phyloP scores from a whole-genome alignment of 2,797 vertebrate genomes.

The Vespertilio murinus region DNA sequence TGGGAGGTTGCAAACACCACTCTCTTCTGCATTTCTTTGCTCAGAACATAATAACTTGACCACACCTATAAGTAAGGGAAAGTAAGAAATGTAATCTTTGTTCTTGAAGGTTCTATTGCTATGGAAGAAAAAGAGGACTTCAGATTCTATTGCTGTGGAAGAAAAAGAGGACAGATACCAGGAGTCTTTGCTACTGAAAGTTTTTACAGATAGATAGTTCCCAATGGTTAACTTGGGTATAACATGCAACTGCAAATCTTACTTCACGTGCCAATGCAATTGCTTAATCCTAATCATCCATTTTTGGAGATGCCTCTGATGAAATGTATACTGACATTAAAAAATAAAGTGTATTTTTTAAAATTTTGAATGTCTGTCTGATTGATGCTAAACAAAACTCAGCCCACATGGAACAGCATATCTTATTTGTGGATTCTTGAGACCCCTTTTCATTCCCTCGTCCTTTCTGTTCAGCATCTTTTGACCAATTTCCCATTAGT shows the following conservation, averaged over 20 bases:
- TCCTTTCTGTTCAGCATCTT: not conserved
- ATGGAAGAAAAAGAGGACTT: not conserved
- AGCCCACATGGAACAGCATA: not conserved
- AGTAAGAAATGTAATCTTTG: not conserved
- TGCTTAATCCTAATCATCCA: not conserved
- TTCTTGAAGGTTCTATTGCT: not conserved
- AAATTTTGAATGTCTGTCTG: not conserved
- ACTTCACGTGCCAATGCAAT: not conserved
- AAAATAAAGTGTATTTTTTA: not conserved
- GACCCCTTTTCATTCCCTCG: not conserved
- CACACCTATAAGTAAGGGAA: not conserved
- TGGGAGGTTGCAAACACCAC: not conserved
- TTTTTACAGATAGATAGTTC: not conserved
- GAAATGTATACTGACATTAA: slow-evolving; percentile 24
- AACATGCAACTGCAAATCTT: not conserved
- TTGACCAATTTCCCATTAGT: not conserved
- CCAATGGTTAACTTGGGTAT: not conserved
- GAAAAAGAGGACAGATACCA: not conserved
- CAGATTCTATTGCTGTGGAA: not conserved
- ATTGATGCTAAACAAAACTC: slow-evolving; percentile 20
- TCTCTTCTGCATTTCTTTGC: not conserved
- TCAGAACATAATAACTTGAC: not conserved
- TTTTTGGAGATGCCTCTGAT: slow-evolving; percentile 4
- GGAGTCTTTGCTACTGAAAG: not conserved
- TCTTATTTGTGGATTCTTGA: slow-evolving; percentile 14